phyloP scores from a whole-genome alignment of 1,140 invertebrate genomes.

The Nephila pilipes region DNA sequence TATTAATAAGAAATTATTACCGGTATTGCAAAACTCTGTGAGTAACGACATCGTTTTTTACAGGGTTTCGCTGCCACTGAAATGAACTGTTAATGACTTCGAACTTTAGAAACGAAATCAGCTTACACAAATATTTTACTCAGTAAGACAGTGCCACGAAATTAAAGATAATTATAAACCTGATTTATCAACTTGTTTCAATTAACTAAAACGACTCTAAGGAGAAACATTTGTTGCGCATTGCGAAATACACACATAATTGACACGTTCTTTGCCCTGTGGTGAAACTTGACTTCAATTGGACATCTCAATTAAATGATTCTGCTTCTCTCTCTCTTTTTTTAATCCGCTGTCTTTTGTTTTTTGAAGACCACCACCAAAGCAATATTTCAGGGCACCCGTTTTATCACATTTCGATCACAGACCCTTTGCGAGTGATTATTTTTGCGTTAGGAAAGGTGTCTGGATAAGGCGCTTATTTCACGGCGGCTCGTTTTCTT shows the following conservation, averaged over 20 bases:
- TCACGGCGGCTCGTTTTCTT: background rate
- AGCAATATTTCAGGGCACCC: background rate
- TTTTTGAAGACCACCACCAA: background rate
- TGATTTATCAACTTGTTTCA: constrained; percentile 40
- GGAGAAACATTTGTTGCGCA: background rate
- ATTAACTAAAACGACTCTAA: background rate
- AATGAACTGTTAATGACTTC: background rate
- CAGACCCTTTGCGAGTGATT: too few species aligned
- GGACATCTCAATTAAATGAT: constrained; percentile 2
- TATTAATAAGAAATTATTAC: background rate
- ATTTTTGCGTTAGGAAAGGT: background rate
- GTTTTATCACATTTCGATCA: background rate
- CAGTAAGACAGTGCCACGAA: background rate
- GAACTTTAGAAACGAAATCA: background rate
- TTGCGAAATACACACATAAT: background rate
- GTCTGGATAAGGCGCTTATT: background rate
- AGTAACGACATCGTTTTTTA: background rate
- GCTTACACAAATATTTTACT: constrained; percentile 20
- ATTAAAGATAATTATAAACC: background rate
- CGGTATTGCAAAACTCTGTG: background rate
- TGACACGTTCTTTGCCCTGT: constrained; percentile 10
- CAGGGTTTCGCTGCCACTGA: too few species aligned
- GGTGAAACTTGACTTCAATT: background rate
- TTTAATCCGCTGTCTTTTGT: background rate
- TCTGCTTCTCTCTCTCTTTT: background rate